Percentiles rank a stretch among this genome's conserved stretches.
phyloP scores from a whole-genome alignment of 2,797 vertebrate genomes.

The Chelon labrosus region DNA sequence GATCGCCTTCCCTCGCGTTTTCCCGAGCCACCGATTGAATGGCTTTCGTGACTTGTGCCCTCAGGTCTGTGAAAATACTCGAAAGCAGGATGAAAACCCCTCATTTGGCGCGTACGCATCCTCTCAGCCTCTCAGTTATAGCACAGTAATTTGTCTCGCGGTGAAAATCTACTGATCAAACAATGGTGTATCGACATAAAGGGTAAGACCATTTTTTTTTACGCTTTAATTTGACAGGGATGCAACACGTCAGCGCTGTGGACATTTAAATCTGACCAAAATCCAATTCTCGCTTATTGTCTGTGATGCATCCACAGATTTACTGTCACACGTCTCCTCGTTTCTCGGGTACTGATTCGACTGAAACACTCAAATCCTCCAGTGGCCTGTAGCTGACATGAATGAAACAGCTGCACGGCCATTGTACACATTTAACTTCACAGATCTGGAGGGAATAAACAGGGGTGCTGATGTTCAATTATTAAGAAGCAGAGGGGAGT shows the following conservation, averaged over 20 bases:
- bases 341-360: slow-evolving; percentile 24
- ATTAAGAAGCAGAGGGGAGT: neutral
- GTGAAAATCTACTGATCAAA: slow-evolving; percentile 40
- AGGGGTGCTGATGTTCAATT: neutral
- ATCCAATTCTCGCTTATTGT: neutral
- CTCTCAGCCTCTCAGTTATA: slow-evolving; percentile 31
- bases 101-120: slow-evolving; percentile 41
- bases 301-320: neutral
- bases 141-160: slow-evolving; percentile 33
- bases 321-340: neutral
- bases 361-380: slow-evolving; percentile 30
- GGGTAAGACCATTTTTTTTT: slow-evolving; percentile 63
- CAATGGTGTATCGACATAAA: slow-evolving; percentile 45
- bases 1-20: slow-evolving; percentile 1
- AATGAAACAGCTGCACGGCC: slow-evolving; percentile 42
- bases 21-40: slow-evolving; percentile 40
- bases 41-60: slow-evolving; percentile 69
- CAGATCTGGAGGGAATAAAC: slow-evolving; percentile 1
- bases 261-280: slow-evolving; percentile 18
- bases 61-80: slow-evolving; percentile 29
- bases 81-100: slow-evolving; percentile 37
- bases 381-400: slow-evolving; percentile 31
- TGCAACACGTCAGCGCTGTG: slow-evolving; percentile 20
- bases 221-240: slow-evolving; percentile 16
- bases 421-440: slow-evolving; percentile 16